Percentiles rank a stretch among this genome's conserved stretches.
phyloP scores from a whole-genome alignment of 2,797 vertebrate genomes.

The Hypotaenidia okinawae region DNA sequence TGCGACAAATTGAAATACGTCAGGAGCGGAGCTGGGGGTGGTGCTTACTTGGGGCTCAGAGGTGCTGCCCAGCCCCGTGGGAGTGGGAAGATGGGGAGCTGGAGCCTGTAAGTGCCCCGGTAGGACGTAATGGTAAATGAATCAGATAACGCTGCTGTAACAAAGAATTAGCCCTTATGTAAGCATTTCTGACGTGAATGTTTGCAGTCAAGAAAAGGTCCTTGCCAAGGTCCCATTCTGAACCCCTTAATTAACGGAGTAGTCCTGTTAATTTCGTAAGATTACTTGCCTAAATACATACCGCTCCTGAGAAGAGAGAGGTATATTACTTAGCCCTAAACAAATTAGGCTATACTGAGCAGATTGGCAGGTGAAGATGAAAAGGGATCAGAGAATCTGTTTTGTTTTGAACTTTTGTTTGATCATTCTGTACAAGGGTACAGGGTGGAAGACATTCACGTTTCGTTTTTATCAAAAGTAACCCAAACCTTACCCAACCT shows the following conservation, averaged over 20 bases:
- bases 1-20: neutral
- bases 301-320: neutral
- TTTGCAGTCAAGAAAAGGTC: neutral
- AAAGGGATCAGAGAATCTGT: neutral
- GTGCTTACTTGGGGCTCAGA: no score
- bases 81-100: neutral
- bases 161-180: neutral
- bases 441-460: neutral
- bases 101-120: neutral
- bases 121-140: neutral
- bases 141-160: neutral
- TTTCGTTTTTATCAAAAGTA: neutral
- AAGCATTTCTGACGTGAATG: neutral
- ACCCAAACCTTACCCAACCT: neutral
- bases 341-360: neutral
- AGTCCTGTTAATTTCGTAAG: neutral
- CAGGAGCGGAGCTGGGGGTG: no score
- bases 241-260: neutral
- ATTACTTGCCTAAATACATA: neutral
- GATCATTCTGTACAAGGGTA: neutral
- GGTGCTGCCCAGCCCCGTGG: neutral
- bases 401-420: neutral
- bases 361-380: neutral
- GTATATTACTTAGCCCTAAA: neutral
- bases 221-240: neutral